Base-by-base conservation (phyloP, 2,888 invertebrate species). In the Lasioglossum pauxillum region DNA sequence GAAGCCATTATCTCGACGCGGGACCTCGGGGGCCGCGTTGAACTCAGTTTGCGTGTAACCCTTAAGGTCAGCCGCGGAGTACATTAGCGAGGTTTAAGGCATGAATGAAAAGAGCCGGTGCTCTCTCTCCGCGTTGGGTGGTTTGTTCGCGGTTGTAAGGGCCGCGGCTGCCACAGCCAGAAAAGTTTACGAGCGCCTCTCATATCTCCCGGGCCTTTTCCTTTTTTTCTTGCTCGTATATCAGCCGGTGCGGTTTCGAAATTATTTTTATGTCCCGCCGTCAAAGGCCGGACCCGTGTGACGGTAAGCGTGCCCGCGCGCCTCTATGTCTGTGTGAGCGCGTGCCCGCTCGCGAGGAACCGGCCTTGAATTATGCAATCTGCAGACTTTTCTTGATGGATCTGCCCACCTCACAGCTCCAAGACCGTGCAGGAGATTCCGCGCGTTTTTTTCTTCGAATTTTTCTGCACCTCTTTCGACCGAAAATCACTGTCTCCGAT, bases 171-270 rank as follows among this genome's bases (percentile, higher is more conserved):
- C 91, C 93, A 93, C 93, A 93, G 93, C 92, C 92, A 93, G 93
- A 93, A 93, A 93, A 93, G 90, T 95, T 95, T 95, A 95, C 93
- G 94, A 94, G 93, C 93, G 82, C 90, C 90, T 91, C 92, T 90
- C 89, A 73, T 90, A 81, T 89, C 90, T 87, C 81, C 76, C 72
- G 14, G 84, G 72, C 78, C 78, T 80, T 86, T 86, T 75, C 80
- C 75, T 90, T 91, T 91, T 91, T 89, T 88, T 90, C 90, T 92
- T 87, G 88, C 93, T 93, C 94, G 90, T 94, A 94, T 93, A 94
- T 94, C 94, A 94, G 91, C 87, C 89, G 87, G 81, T 94, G 95
- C 90, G 94, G 94, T 94, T 93, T 92, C 85, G 89, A 93, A 93
- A 94, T 94, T 92, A 94, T 94, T 94, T 94, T 92, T 92, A 93